These are phyloP conservation scores for Bhutanitis thaidina DNA, from an alignment of 2,888 invertebrate species.

Conservation along the genomic window DNA sequence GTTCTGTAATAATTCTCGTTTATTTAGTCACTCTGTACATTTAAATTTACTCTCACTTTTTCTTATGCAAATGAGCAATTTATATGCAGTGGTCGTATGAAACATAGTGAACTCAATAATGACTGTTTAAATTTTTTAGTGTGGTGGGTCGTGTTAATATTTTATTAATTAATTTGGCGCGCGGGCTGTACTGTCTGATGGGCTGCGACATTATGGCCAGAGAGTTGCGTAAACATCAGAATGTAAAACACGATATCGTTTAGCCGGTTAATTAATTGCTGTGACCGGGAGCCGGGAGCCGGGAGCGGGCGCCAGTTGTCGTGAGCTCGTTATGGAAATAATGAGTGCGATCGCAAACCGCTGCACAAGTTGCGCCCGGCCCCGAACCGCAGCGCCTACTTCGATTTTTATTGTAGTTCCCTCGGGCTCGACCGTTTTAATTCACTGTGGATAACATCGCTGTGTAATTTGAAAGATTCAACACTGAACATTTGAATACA, in stretches of 20 bases:
- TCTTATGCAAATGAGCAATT: conserved; percentile 64
- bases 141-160: conserved; percentile 63
- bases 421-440: conserved; percentile 45
- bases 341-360: conserved; percentile 59
- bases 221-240: conserved; percentile 75
- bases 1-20: no score
- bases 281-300: conserved; percentile 48
- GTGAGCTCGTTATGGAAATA: conserved; percentile 73
- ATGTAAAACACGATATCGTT: conserved; percentile 77
- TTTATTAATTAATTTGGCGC: conserved; percentile 70
- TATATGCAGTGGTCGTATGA: conserved; percentile 63
- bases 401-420: conserved; percentile 59
- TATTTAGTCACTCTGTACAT: no score
- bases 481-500: background rate
- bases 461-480: background rate
- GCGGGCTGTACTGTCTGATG: conserved; percentile 56
- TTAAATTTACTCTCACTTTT: conserved; percentile 41
- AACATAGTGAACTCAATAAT: conserved; percentile 63
- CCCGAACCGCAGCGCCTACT: conserved; percentile 34
- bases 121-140: conserved; percentile 71
- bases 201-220: conserved; percentile 66
- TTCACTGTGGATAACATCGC: conserved; percentile 35
- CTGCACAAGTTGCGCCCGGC: conserved; percentile 52
- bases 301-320: conserved; percentile 50
- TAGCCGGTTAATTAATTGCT: conserved; percentile 77